Percentiles rank a stretch among this genome's conserved stretches.
Evolutionary conservation across 2,113 vertebrate genomes (phyloP).

Genomic region (Penelope pileata): DNA sequence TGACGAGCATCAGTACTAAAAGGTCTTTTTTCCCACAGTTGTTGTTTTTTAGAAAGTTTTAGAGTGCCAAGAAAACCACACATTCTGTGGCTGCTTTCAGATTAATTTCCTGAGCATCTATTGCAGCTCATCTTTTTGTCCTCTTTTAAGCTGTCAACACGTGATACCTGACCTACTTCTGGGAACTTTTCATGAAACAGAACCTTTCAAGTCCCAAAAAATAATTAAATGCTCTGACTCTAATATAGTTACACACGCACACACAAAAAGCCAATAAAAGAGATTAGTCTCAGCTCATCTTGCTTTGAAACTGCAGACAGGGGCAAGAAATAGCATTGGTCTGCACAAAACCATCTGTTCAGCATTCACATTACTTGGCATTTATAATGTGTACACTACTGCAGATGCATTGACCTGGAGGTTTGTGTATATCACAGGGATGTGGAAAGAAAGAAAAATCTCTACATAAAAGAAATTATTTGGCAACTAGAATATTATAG

Average conservation of each 20-base stretch:
- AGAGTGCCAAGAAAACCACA: neutral
- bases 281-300: neutral
- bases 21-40: neutral
- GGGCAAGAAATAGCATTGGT: conserved; percentile 24
- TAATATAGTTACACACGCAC: neutral
- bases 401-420: conserved; percentile 29
- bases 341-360: conserved; percentile 19
- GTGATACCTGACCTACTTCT: conserved; percentile 5
- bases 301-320: neutral
- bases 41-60: neutral
- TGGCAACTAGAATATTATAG: neutral
- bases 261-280: neutral
- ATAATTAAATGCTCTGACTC: neutral
- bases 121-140: neutral
- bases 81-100: neutral
- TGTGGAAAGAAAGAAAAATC: neutral
- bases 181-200: neutral
- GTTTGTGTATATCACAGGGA: neutral
- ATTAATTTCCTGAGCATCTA: neutral
- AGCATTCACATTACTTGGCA: conserved; percentile 8
- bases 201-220: neutral
- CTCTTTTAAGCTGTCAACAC: neutral
- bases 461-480: neutral
- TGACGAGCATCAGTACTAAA: neutral
- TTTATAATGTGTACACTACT: neutral